Conservation (phyloP, 2,888 invertebrate species). For the Lordiphosa fenestrarum region DNA sequence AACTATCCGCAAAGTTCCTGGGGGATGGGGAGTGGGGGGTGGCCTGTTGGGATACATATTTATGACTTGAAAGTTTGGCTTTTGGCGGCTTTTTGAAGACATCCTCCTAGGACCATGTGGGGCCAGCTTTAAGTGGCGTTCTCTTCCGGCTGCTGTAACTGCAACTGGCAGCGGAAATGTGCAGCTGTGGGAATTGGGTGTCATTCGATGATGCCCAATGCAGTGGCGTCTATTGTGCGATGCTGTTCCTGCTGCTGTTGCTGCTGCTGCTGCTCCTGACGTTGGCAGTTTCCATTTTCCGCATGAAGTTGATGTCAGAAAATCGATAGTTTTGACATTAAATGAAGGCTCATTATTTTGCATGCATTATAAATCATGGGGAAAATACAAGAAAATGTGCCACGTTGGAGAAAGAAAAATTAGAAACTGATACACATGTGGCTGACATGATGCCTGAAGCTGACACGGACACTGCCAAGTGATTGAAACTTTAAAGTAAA, state of each 20-base stretch:
- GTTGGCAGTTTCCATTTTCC: slow-evolving; percentile 33
- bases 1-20: slow-evolving; percentile 60
- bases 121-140: slow-evolving; percentile 39
- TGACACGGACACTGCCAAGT: not conserved
- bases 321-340: slow-evolving; percentile 60
- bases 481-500: too few species aligned
- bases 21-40: too few species aligned
- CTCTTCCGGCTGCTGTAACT: too few species aligned
- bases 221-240: slow-evolving; percentile 28
- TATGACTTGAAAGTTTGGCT: slow-evolving; percentile 64
- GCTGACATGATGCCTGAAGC: slow-evolving; percentile 3
- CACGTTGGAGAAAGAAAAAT: not conserved
- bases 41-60: slow-evolving; percentile 44
- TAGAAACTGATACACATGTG: not conserved
- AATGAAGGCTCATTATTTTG: slow-evolving; percentile 62
- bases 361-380: slow-evolving; percentile 49
- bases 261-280: slow-evolving; percentile 16
- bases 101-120: slow-evolving; percentile 6
- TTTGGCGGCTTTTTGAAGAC: slow-evolving; percentile 42
- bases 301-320: slow-evolving; percentile 50
- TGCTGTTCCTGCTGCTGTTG: slow-evolving; percentile 11
- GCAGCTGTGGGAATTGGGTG: slow-evolving; percentile 10
- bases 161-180: not conserved
- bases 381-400: slow-evolving; percentile 12
- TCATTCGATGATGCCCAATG: slow-evolving; percentile 36